phyloP scores from a whole-genome alignment of 2,888 invertebrate genomes.

The Aspidiotus destructor region DNA sequence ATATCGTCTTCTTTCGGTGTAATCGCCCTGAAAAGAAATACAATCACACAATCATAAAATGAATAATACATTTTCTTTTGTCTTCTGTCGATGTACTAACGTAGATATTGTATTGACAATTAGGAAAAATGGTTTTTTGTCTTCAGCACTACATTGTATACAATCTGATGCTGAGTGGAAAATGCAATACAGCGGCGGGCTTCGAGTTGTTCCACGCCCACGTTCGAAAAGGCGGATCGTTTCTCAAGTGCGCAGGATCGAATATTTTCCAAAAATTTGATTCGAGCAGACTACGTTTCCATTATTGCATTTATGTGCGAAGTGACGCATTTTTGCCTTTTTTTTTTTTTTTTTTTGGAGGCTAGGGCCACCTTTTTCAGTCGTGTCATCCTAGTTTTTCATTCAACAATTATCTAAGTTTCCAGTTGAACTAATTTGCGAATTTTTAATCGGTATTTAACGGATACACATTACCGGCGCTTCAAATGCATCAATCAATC shows the following conservation, averaged over 20 bases:
- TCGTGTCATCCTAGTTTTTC: background rate
- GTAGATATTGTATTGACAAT: constrained; percentile 23
- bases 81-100: background rate
- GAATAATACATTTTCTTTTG: constrained; percentile 30
- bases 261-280: background rate
- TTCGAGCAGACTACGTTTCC: background rate
- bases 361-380: background rate
- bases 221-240: constrained; percentile 6
- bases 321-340: background rate
- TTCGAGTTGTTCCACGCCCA: constrained; percentile 26
- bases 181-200: too few relatives aligned
- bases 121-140: constrained; percentile 22
- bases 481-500: too few relatives aligned
- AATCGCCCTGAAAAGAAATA: constrained; percentile 29
- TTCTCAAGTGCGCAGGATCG: background rate
- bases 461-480: too few relatives aligned
- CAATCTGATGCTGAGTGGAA: too few relatives aligned
- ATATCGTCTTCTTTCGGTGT: constrained; percentile 16
- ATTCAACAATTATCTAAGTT: background rate
- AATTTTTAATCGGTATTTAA: background rate
- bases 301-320: background rate
- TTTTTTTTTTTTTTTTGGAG: background rate
- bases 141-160: background rate
- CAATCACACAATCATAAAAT: constrained; percentile 29
- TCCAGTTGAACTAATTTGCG: background rate